A percentile compares a stretch with the other conserved stretches of the same genome.
Evolutionary conservation across 2,113 vertebrate species (phyloP).

Genomic region (Lampris megalopsis): DNA sequence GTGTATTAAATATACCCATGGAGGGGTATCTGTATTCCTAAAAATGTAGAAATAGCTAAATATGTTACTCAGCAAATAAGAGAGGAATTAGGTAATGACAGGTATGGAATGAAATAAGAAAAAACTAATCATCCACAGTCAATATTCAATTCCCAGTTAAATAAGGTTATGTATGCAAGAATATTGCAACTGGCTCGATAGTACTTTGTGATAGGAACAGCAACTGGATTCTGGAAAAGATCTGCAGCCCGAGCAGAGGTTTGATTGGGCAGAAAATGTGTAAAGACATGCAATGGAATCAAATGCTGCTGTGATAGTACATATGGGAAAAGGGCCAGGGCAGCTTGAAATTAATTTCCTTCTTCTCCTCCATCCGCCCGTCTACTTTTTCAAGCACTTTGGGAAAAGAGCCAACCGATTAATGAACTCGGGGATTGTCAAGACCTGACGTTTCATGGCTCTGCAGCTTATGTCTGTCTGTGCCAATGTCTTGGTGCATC

Average conservation of each 20-base stretch:
- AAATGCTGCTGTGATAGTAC: background rate
- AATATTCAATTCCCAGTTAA: background rate
- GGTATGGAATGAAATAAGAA: background rate
- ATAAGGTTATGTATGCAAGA: background rate
- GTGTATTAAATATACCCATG: no score
- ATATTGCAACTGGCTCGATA: background rate
- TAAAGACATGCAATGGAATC: background rate
- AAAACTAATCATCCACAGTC: no score
- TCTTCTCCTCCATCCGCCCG: background rate
- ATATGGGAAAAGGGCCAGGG: background rate
- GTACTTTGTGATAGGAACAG: background rate
- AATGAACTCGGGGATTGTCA: background rate
- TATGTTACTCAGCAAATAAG: background rate
- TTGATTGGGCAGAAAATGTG: constrained; percentile 10
- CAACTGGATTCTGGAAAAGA: constrained; percentile 3
- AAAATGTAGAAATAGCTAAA: no score
- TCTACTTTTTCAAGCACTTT: background rate
- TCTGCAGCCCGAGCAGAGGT: background rate
- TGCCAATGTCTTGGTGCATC: background rate
- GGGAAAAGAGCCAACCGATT: background rate
- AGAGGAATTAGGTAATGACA: background rate
- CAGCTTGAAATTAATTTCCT: constrained; percentile 9
- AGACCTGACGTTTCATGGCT: background rate
- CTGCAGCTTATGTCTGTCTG: background rate
- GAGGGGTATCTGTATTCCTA: no score